phyloP scores from a whole-genome alignment of 2,888 invertebrate genomes.

The Meteorus cinctellus region DNA sequence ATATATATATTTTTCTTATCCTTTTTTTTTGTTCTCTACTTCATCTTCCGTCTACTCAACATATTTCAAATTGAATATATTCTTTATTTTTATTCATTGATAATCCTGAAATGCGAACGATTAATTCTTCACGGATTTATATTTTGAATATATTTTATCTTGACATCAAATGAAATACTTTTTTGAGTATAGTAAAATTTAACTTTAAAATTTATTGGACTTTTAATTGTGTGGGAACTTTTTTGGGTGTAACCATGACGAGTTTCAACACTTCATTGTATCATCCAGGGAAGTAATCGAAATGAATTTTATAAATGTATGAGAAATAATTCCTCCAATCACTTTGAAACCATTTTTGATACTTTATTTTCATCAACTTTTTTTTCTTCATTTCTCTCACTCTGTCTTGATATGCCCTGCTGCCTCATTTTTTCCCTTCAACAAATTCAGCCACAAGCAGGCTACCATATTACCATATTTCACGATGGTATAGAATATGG shows the following conservation, averaged over 20 bases:
- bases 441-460: slow-evolving; percentile 44
- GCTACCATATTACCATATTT: slow-evolving; percentile 70
- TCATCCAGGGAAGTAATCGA: background rate
- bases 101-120: slow-evolving; percentile 38
- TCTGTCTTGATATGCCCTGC: slow-evolving; percentile 36
- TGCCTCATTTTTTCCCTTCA: slow-evolving; percentile 36
- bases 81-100: slow-evolving; percentile 20
- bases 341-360: background rate
- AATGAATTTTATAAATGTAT: background rate
- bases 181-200: background rate
- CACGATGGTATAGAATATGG: slow-evolving; percentile 66
- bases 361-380: slow-evolving; percentile 19
- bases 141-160: slow-evolving; percentile 7
- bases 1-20: slow-evolving; percentile 8
- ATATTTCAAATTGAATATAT: slow-evolving; percentile 36
- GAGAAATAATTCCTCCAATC: background rate
- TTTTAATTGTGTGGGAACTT: background rate
- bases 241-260: background rate
- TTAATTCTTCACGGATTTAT: slow-evolving; percentile 32
- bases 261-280: too few species aligned
- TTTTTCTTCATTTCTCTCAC: background rate
- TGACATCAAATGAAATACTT: slow-evolving; percentile 4
- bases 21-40: slow-evolving; percentile 26
- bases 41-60: slow-evolving; percentile 35
- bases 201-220: background rate